Conservation (phyloP, 2,113 vertebrate species). For the Pseudonaja textilis region DNA sequence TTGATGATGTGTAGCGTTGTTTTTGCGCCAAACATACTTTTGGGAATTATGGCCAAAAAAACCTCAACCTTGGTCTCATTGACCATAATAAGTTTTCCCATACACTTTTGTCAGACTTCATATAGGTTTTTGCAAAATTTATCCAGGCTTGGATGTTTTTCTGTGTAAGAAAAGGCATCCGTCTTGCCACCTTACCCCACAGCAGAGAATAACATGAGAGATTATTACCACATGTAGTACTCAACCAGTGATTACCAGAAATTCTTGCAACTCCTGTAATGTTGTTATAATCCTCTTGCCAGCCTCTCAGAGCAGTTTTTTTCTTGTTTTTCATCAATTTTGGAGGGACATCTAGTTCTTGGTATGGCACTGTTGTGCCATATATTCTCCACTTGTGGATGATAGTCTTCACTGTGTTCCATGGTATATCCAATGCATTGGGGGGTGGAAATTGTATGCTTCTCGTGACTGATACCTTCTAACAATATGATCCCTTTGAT, state of each 20-base stretch:
- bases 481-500: neutral
- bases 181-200: neutral
- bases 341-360: neutral
- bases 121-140: neutral
- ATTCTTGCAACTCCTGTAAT: neutral
- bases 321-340: neutral
- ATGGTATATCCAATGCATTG: neutral
- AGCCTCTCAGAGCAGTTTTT: neutral
- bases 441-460: neutral
- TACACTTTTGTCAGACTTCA: neutral
- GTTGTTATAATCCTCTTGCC: neutral
- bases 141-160: neutral
- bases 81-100: neutral
- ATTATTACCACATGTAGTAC: neutral
- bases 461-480: neutral
- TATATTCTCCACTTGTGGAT: neutral
- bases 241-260: neutral
- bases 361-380: neutral
- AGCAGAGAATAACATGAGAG: neutral
- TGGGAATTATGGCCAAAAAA: neutral
- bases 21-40: neutral
- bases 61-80: neutral
- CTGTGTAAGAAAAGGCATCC: neutral
- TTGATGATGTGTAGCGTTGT: neutral
- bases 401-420: neutral